A percentile compares a stretch with the other conserved stretches of the same genome.
Conservation (phyloP, 2,797 vertebrate species). For the Pipistrellus pipistrellus region DNA sequence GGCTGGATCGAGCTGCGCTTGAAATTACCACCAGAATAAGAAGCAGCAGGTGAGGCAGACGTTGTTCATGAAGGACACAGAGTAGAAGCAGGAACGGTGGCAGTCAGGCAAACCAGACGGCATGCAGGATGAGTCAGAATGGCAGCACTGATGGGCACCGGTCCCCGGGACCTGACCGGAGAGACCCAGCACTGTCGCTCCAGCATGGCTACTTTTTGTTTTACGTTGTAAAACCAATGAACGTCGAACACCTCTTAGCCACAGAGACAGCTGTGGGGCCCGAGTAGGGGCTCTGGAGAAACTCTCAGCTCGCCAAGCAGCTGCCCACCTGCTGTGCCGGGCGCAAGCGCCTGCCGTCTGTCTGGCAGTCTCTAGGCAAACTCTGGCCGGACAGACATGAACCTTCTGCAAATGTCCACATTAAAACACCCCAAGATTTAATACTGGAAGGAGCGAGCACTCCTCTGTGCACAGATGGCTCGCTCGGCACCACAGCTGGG, state of each 20-base stretch:
- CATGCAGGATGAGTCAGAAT: not conserved
- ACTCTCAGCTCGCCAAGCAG: conserved; percentile 1
- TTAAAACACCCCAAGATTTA: conserved; percentile 83
- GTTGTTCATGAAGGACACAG: not conserved
- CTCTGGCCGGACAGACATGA: conserved; percentile 43
- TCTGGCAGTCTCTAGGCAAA: not conserved
- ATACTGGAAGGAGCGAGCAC: conserved; percentile 67
- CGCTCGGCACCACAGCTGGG: not conserved
- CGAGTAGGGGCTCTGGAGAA: not conserved
- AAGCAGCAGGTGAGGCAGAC: not conserved
- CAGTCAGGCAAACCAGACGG: not conserved
- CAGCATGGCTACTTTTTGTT: not conserved
- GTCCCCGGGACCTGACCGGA: not conserved
- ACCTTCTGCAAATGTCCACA: conserved; percentile 67
- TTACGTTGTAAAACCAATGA: not conserved
- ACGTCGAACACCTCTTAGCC: not conserved
- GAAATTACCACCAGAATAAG: not conserved
- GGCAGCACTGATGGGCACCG: not conserved
- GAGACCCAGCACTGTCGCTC: not conserved
- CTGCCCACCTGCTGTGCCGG: accelerated
- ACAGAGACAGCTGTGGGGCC: not conserved
- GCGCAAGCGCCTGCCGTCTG: not conserved
- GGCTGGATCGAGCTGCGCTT: not conserved
- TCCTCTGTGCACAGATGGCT: conserved; percentile 27
- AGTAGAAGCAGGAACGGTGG: not conserved